These are phyloP conservation scores for Pseudotriccus pelzelni DNA, from an alignment of 2,797 vertebrate species.

Conservation along the genomic window DNA sequence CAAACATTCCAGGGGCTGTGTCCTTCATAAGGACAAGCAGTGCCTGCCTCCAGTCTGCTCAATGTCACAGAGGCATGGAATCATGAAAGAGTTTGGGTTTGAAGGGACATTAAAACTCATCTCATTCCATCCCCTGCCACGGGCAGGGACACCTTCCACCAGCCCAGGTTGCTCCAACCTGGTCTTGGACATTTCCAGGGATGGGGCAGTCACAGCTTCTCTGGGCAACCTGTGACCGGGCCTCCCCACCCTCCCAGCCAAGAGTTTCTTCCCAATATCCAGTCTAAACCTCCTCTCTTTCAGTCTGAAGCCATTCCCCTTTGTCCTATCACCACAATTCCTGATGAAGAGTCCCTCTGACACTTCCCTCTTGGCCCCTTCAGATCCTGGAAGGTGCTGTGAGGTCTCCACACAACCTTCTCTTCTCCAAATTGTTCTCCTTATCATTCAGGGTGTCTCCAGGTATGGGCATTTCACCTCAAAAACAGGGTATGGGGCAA, in stretches of 20 bases:
- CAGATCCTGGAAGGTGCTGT: background rate
- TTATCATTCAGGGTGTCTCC: background rate
- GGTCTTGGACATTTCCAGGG: background rate
- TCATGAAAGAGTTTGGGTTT: background rate
- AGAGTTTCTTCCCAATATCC: background rate
- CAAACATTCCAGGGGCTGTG: accelerated
- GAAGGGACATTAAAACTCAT: background rate
- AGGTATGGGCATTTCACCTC: background rate
- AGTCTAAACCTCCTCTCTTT: background rate
- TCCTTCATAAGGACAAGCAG: background rate
- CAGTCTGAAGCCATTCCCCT: background rate
- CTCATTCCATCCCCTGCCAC: too few species aligned
- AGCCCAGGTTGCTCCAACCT: background rate
- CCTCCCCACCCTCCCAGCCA: background rate
- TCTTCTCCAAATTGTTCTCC: background rate
- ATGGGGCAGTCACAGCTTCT: background rate
- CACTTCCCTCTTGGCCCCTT: background rate
- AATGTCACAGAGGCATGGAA: accelerated
- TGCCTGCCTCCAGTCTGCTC: background rate
- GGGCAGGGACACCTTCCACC: background rate
- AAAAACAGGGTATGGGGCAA: background rate
- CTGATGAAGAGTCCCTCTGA: too few species aligned
- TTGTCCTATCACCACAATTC: background rate
- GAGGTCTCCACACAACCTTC: background rate
- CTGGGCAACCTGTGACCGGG: background rate